Conservation (phyloP, 2,797 vertebrate genomes). For the Esox masquinongy region DNA sequence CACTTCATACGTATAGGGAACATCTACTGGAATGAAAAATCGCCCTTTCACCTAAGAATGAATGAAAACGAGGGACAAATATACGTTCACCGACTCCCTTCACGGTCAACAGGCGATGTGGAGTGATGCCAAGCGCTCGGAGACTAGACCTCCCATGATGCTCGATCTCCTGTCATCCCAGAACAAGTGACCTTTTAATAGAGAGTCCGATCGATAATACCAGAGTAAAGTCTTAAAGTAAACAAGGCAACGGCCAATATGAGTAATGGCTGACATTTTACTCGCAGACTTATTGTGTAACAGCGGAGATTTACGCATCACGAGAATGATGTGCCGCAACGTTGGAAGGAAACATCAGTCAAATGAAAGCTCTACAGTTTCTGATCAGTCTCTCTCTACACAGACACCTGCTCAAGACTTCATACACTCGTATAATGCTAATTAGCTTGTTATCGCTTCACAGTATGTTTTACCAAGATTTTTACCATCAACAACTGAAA, state of each 20-base stretch:
- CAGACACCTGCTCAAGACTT: neutral
- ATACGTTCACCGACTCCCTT: neutral
- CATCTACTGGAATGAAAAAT: neutral
- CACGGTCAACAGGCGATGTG: neutral
- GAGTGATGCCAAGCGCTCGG: neutral
- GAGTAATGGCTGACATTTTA: slow-evolving; percentile 70
- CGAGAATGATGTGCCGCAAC: neutral
- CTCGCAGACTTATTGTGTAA: slow-evolving; percentile 49
- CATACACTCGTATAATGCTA: neutral
- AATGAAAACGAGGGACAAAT: neutral
- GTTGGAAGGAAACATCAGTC: neutral
- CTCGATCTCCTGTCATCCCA: slow-evolving; percentile 60
- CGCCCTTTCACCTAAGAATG: neutral
- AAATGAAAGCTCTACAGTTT: neutral
- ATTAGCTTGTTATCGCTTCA: too few species aligned
- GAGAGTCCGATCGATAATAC: slow-evolving; percentile 64
- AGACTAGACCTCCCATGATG: slow-evolving; percentile 42
- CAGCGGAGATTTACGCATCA: slow-evolving; percentile 35
- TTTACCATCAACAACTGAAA: neutral
- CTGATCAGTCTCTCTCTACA: neutral
- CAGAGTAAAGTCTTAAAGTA: slow-evolving; percentile 59
- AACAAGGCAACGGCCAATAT: slow-evolving; percentile 61
- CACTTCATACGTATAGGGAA: neutral
- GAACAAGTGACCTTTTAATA: slow-evolving; percentile 70
- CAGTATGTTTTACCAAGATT: too few species aligned